Base-by-base conservation (phyloP, 92 coral and sea anemone species). In the Umimayanthus chanpuru region DNA sequence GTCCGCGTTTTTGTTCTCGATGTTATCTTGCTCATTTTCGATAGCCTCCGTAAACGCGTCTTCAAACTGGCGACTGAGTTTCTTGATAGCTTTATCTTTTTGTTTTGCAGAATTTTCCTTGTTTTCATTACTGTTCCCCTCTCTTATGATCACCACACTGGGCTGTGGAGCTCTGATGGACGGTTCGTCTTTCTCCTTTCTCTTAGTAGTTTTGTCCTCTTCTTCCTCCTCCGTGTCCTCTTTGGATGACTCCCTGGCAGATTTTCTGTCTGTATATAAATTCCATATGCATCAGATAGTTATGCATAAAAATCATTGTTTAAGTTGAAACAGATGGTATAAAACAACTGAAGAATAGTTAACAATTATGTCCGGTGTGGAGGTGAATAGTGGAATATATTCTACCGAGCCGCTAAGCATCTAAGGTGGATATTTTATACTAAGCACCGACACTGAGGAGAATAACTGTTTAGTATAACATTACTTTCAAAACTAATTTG, bases 31-130 rank as follows among this genome's bases (percentile, higher is more conserved):
- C 29, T 93, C 93, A 64, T 89, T 83, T 40, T 88, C 89, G 47
- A 91, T 74, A 80, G 95, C 95, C 49, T 93, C 89, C 0, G 91
- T 81, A 83, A 93, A 93, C 6, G 95, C 95, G 78, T 81, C 79
- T 82, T 93, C 91, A 65, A 93, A 93, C 15, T 92, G 86, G 41
- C 90, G 32, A 61, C 91, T 88, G 28, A 93, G 70, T 53, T 85
- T 85, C 53, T 91, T 87, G 44, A 93, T 83, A 29, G 91, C 83
- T 58, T 90, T 90, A 16, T 89, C 94, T 86, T 76, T 89, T 6
- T 84, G 38, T 5, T 90, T 77, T 41, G 47, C 85, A 1, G 43
- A 0, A 18, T 44, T 49, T 28, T 47, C 40, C 15, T 83, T 44
- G 78, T 71, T 83, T 16, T 77, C 9, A n/a, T 47, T 77, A 40